Evolutionary conservation across 2,797 vertebrate genomes (phyloP), one percentile per base, ranked within the genome.

Genomic region (Neoniphon sammara): DNA sequence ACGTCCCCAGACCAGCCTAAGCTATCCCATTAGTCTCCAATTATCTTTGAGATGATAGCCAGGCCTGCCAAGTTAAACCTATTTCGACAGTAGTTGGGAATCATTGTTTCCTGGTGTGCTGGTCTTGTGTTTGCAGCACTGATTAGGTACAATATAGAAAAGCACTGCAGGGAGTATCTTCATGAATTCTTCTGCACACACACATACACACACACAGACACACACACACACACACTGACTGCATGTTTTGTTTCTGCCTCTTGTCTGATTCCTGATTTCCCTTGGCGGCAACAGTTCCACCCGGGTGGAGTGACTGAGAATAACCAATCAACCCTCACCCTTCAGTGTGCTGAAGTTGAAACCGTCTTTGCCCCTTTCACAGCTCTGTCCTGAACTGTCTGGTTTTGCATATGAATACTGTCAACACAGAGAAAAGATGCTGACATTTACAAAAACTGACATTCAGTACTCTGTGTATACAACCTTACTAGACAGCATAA

Each of bases 21-120:
- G 85, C 77, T 89, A 87, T 89, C 84, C 81, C 86, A 90, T 93
- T 92, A 92, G 87, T 89, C 82, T 87, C 85, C 87, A 91, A 92
- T 93, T 92, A 94, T 89, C 87, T 91, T 78, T 86, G 83, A 89
- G 90, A 92, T 90, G 85, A 91, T 83, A 83, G 83, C 75, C 76
- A 81, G 27, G 70, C 69, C 86, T 90, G 92, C 89, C 88, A 91
- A 91, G 85, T 81, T 80, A 84, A 69, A 77, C 80, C 61, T 68
- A 77, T 90, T 90, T 82, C 61, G 77, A 73, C 79, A 71, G 75
- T 30, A 64, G 75, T 82, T 76, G 66, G 80, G 84, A 83, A 85
- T 80, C 70, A 83, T 46, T 82, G 69, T 77, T 68, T 69, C 60
- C 72, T 73, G 64, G 27, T 75, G 56, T 77, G 63, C 52, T 70